Evolutionary conservation across 2,113 vertebrate genomes (phyloP).

Genomic region (Bos indicus): DNA sequence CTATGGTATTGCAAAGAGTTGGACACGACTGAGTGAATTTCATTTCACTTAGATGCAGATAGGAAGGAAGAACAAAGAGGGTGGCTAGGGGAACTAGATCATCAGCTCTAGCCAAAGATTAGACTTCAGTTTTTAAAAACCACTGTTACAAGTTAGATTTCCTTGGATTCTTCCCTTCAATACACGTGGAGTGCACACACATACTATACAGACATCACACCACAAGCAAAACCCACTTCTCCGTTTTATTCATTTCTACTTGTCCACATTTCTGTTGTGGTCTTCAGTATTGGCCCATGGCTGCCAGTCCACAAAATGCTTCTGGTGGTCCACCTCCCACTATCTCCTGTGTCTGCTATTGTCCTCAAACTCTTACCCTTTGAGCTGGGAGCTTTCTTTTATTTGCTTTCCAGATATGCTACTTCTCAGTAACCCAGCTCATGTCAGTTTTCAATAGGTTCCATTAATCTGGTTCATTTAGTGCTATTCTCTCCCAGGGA

Average conservation of each 20-base stretch:
- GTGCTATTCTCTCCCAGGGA: not conserved
- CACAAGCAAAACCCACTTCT: not conserved
- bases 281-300: not conserved
- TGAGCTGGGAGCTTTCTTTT: not conserved
- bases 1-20: rapidly evolving
- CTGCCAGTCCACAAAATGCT: not conserved
- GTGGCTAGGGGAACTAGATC: not conserved
- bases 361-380: not conserved
- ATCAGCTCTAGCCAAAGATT: not conserved
- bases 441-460: not conserved
- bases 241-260: not conserved
- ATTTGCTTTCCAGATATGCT: not conserved
- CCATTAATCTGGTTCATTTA: not conserved
- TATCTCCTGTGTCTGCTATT: not conserved
- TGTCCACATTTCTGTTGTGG: not conserved
- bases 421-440: not conserved
- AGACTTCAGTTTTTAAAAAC: not conserved
- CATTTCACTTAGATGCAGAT: not conserved
- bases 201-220: not conserved
- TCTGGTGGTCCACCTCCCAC: not conserved
- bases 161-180: not conserved
- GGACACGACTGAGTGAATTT: not conserved
- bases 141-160: not conserved
- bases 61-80: not conserved
- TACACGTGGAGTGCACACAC: not conserved